These are phyloP conservation scores for Drosophila pseudoobscura DNA, from an alignment of 1,140 invertebrate genomes.

Conservation along the genomic window DNA sequence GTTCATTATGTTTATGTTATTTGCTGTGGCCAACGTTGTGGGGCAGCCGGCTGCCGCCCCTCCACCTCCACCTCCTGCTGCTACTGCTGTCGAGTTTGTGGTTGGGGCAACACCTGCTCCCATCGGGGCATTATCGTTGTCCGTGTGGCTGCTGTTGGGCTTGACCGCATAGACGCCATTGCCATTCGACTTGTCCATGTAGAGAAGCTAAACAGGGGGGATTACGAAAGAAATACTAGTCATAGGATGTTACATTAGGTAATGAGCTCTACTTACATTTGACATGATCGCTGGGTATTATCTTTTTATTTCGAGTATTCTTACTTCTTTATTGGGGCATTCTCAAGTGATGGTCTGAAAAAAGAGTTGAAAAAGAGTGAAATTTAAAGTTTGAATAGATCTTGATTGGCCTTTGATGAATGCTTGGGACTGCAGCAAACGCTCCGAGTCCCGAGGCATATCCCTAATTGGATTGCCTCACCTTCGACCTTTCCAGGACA, in stretches of 20 bases:
- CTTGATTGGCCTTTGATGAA: conserved; percentile 3
- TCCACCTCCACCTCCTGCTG: not conserved
- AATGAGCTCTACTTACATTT: conserved; percentile 47
- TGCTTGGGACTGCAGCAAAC: conserved; percentile 12
- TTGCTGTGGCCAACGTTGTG: conserved; percentile 36
- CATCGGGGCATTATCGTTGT: conserved; percentile 52
- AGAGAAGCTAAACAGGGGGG: conserved; percentile 53
- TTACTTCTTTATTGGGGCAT: conserved; percentile 41
- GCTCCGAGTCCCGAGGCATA: conserved; percentile 52
- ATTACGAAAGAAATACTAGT: not conserved
- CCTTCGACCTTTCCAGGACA: conserved; percentile 56
- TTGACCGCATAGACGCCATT: conserved; percentile 74
- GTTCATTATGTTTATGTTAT: conserved; percentile 70
- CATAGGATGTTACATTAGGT: not conserved
- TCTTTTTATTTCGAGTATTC: conserved; percentile 3
- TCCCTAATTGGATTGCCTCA: conserved; percentile 73
- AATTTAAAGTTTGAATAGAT: conserved; percentile 26
- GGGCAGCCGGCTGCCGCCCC: conserved; percentile 10
- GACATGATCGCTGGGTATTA: conserved; percentile 45
- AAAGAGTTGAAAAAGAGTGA: conserved; percentile 20
- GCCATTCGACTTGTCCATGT: conserved; percentile 82
- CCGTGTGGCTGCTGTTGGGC: conserved; percentile 43
- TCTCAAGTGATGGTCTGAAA: conserved; percentile 59
- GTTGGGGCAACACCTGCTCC: conserved; percentile 23
- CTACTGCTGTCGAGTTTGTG: conserved; percentile 29